Percentiles rank a stretch among this genome's conserved stretches.
Evolutionary conservation across 2,888 invertebrate genomes (phyloP).

Genomic region (Hyles lineata): DNA sequence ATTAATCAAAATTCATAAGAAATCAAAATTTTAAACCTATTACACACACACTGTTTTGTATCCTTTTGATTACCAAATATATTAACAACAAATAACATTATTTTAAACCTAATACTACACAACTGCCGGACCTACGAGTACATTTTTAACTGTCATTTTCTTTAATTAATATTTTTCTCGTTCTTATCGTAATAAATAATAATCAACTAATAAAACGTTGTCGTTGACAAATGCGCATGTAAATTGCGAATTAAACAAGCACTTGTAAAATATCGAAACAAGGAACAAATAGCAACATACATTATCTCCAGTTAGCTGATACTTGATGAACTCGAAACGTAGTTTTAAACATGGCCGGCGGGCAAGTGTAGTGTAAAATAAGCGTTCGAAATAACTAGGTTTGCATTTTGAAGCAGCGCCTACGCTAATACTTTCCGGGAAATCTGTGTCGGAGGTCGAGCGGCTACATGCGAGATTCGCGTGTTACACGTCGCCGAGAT

Average conservation of each 20-base stretch:
- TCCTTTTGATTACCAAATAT: too few relatives aligned
- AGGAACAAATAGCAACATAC: conserved; percentile 19
- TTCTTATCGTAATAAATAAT: conserved; percentile 16
- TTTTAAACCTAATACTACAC: too few relatives aligned
- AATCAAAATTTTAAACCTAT: too few relatives aligned
- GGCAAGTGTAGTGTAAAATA: conserved; percentile 62
- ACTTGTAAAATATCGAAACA: conserved; percentile 23
- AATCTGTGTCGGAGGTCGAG: conserved; percentile 69
- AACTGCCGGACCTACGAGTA: too few relatives aligned
- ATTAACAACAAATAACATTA: too few relatives aligned
- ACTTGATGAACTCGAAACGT: conserved; percentile 53
- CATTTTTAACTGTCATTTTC: too few relatives aligned
- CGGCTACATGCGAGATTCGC: conserved; percentile 62
- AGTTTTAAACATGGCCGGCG: conserved; percentile 49
- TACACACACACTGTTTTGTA: too few relatives aligned
- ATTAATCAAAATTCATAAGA: too few relatives aligned
- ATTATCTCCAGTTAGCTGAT: conserved; percentile 26
- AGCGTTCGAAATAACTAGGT: conserved; percentile 73
- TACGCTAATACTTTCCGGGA: conserved; percentile 68
- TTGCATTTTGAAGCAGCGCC: conserved; percentile 58
- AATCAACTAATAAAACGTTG: conserved; percentile 28
- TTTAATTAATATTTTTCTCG: too few relatives aligned
- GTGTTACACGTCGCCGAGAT: conserved; percentile 58
- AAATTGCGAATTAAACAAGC: conserved; percentile 32
- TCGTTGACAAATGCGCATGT: conserved; percentile 45